phyloP scores from a whole-genome alignment of 2,113 vertebrate genomes.

The Corynorhinus townsendii region DNA sequence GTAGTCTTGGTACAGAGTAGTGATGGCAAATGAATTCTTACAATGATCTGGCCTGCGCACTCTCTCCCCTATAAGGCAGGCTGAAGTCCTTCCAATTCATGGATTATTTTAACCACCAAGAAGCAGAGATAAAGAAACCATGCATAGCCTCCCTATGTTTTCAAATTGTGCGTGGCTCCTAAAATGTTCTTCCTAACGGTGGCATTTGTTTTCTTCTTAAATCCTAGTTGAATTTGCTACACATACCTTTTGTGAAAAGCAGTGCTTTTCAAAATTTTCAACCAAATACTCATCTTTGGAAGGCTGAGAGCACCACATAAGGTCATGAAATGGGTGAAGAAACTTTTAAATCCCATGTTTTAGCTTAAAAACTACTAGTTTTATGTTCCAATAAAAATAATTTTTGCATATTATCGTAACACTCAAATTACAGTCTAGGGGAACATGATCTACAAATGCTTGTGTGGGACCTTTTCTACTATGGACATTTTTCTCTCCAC shows the following conservation, averaged over 20 bases:
- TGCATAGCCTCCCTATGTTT: not conserved
- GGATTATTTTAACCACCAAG: not conserved
- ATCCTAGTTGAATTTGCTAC: not conserved
- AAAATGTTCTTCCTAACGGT: not conserved
- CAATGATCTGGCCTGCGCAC: not conserved
- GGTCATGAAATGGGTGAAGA: not conserved
- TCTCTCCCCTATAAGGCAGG: constrained; percentile 32
- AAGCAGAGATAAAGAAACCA: not conserved
- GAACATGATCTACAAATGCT: not conserved
- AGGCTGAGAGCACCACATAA: not conserved
- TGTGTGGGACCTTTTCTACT: not conserved
- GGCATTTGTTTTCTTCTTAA: constrained; percentile 26
- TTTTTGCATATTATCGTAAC: not conserved
- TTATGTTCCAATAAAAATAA: not conserved
- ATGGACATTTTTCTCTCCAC: not conserved
- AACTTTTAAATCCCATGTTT: not conserved
- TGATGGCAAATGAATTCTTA: constrained; percentile 70
- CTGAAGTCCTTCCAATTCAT: constrained; percentile 39
- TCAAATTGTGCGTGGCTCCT: constrained; percentile 21
- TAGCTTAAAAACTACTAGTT: not conserved
- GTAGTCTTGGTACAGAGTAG: constrained; percentile 53
- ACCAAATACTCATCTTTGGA: not conserved
- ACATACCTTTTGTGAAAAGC: not conserved
- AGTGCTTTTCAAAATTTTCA: not conserved
- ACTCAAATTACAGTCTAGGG: not conserved